phyloP scores from a whole-genome alignment of 2,888 invertebrate species.

The Diarsia rubi region DNA sequence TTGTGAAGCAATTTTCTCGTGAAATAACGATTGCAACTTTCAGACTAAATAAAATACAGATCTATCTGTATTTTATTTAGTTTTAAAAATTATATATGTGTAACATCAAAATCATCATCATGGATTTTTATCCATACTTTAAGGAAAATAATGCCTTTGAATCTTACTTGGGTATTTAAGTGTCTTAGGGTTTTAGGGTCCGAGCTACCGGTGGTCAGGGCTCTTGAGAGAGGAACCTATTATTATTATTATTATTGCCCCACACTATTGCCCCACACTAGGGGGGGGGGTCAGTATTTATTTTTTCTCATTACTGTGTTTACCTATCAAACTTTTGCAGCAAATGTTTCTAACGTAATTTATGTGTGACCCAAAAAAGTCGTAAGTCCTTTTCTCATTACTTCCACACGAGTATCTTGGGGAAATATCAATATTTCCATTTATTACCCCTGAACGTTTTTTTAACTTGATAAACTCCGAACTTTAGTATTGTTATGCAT shows the following conservation, averaged over 20 bases:
- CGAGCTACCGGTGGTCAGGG: no score
- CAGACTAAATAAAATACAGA: no score
- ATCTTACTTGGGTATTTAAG: background rate
- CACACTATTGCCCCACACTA: no score
- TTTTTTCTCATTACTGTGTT: background rate
- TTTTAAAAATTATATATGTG: background rate
- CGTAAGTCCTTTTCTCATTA: background rate
- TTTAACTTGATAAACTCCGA: slow-evolving; percentile 22
- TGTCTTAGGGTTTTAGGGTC: no score
- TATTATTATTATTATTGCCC: no score
- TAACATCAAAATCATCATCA: no score
- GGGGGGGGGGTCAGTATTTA: no score
- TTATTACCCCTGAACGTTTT: slow-evolving; percentile 9
- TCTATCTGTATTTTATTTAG: no score
- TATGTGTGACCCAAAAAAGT: background rate
- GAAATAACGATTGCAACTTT: background rate
- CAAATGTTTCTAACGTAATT: background rate
- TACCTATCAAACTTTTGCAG: background rate
- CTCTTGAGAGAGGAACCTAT: no score
- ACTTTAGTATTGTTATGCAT: slow-evolving; percentile 7
- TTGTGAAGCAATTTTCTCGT: background rate
- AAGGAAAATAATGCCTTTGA: background rate
- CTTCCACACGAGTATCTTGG: slow-evolving; percentile 17
- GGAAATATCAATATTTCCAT: slow-evolving; percentile 25
- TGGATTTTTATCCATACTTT: background rate